phyloP scores from a whole-genome alignment of 2,888 invertebrate genomes.

The Cantharis rustica region DNA sequence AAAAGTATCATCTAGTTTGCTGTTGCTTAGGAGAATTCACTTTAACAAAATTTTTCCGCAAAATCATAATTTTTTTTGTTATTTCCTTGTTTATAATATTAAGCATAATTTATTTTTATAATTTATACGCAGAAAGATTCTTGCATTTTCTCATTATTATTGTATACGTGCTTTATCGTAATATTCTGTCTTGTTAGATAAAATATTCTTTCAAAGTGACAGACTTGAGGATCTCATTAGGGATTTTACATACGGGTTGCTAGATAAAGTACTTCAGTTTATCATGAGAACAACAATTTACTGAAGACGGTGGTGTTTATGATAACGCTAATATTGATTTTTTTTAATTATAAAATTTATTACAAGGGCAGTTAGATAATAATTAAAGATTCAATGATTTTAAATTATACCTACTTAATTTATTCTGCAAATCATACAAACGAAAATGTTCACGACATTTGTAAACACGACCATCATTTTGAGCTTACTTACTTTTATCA shows the following conservation, averaged over 20 bases:
- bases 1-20: constrained; percentile 17
- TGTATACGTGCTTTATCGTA: constrained; percentile 22
- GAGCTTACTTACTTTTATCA: neutral
- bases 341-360: neutral
- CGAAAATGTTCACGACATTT: neutral
- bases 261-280: constrained; percentile 21
- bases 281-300: constrained; percentile 17
- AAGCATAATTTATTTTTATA: neutral
- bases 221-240: constrained; percentile 29
- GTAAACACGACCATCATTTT: neutral
- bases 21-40: neutral
- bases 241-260: constrained; percentile 29
- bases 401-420: neutral
- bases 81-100: neutral
- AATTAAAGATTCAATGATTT: neutral
- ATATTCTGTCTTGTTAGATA: constrained; percentile 20
- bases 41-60: neutral
- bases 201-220: constrained; percentile 25
- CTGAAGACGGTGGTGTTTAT: neutral
- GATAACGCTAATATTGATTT: neutral
- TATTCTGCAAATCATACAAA: neutral
- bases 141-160: constrained; percentile 15
- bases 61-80: neutral
- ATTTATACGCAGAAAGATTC: neutral
- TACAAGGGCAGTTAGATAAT: neutral